phyloP scores from a whole-genome alignment of 2,888 invertebrate species.

The Erpobdella octoculata region DNA sequence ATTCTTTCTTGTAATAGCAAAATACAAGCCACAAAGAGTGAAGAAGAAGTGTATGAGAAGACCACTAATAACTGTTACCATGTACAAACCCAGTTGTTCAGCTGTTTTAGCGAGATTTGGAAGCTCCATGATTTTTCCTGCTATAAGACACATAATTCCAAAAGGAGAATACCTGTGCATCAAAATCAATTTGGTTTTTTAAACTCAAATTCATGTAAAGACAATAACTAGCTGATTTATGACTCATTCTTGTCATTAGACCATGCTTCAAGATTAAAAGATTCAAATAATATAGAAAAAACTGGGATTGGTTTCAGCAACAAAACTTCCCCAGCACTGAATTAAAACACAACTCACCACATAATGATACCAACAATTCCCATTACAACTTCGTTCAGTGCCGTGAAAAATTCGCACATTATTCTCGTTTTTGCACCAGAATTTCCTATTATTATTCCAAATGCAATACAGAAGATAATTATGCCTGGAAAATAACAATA shows the following conservation, averaged over 20 bases:
- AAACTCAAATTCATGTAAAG: no score
- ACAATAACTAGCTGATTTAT: no score
- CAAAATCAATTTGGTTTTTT: no score
- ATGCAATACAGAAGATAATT: constrained; percentile 60
- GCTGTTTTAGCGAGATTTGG: constrained; percentile 60
- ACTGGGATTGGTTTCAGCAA: no score
- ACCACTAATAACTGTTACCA: constrained; percentile 56
- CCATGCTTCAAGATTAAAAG: no score
- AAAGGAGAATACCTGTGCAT: constrained; percentile 65
- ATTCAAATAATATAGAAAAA: no score
- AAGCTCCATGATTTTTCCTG: constrained; percentile 63
- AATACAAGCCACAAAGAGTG: constrained; percentile 60
- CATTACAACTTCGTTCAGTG: constrained; percentile 61
- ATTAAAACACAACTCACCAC: constrained; percentile 54
- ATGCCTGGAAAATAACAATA: no score
- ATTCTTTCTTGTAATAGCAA: constrained; percentile 62
- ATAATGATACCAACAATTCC: constrained; percentile 58
- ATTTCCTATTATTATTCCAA: constrained; percentile 59
- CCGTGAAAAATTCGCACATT: constrained; percentile 60
- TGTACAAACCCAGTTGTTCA: constrained; percentile 61
- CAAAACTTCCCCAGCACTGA: no score
- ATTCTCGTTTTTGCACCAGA: constrained; percentile 57
- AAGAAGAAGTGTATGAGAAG: constrained; percentile 60
- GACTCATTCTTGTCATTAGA: no score
- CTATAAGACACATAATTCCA: constrained; percentile 63